Evolutionary conservation across 2,797 vertebrate species (phyloP), one percentile per base, ranked within the genome.

Genomic region (Rhinoraja longicauda): DNA sequence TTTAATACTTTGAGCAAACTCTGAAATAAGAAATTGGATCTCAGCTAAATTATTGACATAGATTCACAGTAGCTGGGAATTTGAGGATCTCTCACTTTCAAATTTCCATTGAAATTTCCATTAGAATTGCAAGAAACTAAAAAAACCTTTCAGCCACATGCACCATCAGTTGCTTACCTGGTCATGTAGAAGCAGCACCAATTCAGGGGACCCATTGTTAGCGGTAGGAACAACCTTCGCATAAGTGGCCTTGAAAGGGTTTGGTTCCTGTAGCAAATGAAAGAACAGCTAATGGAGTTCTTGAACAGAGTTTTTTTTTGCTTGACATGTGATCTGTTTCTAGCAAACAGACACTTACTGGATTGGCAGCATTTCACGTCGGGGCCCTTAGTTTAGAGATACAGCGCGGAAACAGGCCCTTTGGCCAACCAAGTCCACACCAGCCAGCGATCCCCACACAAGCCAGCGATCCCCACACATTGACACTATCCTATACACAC

Each of bases 191-290:
- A 99, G 96, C 0, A 97, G 95, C 94, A 99, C 98, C 0, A 99
- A 95, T 93, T 99, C 99, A 0, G 97, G 97, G 36, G 98, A 98
- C 70, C 99, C 98, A 0, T 99, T 99, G 94, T 99, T 99, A 2
- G 98, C 98, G 1, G 97, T 99, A 0, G 99, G 99, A 92, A 99
- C 97, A 17, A 99, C 98, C 95, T 99, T 99, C 70, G 97, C 98
- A 84, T 98, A 94, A 0, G 96, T 98, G 2, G 97, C 98, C 95
- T 97, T 98, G 67, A 94, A 95, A 91, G 97, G 96, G 93, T 97
- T 96, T 0, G 97, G 96, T 29, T 98, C 98, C 99, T 99, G 96
- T 93, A 57, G 24, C 1, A 77, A 17, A 93, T 26, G 29, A 36
- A 19, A 82, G 94, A 59, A 92, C 21, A 57, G 78, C 17, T 12